Evolutionary conservation across 2,113 vertebrate species (phyloP).

Genomic region (Laterallus jamaicensis): DNA sequence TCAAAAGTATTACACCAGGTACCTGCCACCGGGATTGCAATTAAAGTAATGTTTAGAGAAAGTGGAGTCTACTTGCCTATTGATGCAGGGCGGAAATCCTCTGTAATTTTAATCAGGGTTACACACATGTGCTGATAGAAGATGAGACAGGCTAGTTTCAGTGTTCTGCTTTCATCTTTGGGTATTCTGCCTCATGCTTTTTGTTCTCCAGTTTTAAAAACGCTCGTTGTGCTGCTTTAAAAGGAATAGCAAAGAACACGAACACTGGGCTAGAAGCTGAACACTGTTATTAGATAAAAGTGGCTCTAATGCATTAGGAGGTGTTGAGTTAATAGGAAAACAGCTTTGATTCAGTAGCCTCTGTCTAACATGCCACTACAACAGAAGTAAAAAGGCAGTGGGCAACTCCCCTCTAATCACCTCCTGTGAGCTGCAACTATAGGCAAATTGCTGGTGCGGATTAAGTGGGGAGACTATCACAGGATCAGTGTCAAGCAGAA

Average conservation of each 20-base stretch:
- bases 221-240: neutral
- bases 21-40: slow-evolving; percentile 22
- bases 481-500: slow-evolving; percentile 82
- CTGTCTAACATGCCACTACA: slow-evolving; percentile 61
- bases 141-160: neutral
- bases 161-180: neutral
- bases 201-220: neutral
- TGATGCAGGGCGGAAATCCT: neutral
- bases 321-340: slow-evolving; percentile 76
- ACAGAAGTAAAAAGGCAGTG: slow-evolving; percentile 63
- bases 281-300: slow-evolving; percentile 66
- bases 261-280: slow-evolving; percentile 14
- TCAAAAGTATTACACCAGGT: slow-evolving; percentile 19
- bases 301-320: slow-evolving; percentile 59
- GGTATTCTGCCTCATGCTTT: neutral
- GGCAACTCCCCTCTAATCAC: slow-evolving; percentile 77
- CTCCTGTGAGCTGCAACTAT: slow-evolving; percentile 76
- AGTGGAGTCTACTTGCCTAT: neutral
- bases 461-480: slow-evolving; percentile 78
- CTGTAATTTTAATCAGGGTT: neutral
- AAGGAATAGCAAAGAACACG: slow-evolving; percentile 9
- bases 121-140: neutral
- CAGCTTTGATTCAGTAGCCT: slow-evolving; percentile 64
- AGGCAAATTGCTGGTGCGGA: slow-evolving; percentile 81
- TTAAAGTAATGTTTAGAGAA: slow-evolving; percentile 4